phyloP scores from a whole-genome alignment of 2,797 vertebrate species.

The Anabas testudineus region DNA sequence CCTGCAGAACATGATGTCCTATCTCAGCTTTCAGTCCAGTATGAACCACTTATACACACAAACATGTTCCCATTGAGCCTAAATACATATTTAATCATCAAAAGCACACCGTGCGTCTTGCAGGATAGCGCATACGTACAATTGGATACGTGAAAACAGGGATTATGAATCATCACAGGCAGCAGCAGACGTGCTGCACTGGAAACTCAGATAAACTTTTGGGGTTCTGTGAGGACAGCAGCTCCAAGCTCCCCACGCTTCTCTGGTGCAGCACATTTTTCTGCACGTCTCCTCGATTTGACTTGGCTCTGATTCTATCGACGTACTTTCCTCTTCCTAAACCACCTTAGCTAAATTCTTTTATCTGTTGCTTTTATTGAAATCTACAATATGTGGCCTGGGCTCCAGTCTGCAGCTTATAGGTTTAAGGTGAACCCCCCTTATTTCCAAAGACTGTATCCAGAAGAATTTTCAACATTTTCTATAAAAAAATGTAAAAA shows the following conservation, averaged over 20 bases:
- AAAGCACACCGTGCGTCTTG: slow-evolving; percentile 24
- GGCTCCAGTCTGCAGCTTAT: slow-evolving; percentile 29
- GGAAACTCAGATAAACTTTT: slow-evolving; percentile 63
- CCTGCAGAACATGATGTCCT: slow-evolving; percentile 49
- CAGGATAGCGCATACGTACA: slow-evolving; percentile 31
- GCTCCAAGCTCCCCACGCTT: slow-evolving; percentile 25
- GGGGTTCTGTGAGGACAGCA: slow-evolving; percentile 74
- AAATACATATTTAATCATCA: slow-evolving; percentile 60
- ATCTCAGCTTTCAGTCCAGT: slow-evolving; percentile 40
- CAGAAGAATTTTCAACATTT: slow-evolving; percentile 29
- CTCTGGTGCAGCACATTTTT: slow-evolving; percentile 18
- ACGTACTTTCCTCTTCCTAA: slow-evolving; percentile 10
- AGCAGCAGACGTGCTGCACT: slow-evolving; percentile 32
- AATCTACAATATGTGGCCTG: slow-evolving; percentile 22
- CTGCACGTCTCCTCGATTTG: slow-evolving; percentile 37
- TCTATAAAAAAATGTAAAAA: slow-evolving; percentile 5
- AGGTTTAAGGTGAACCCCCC: slow-evolving; percentile 29
- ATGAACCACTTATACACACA: slow-evolving; percentile 30
- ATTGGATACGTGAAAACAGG: slow-evolving; percentile 58
- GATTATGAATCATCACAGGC: slow-evolving; percentile 48
- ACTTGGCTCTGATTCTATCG: slow-evolving; percentile 38
- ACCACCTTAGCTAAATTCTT: slow-evolving; percentile 40
- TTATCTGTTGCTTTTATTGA: slow-evolving; percentile 60
- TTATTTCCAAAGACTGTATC: slow-evolving; percentile 36
- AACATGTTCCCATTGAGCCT: slow-evolving; percentile 16